These are phyloP conservation scores for Lagorchestes hirsutus DNA, from an alignment of 2,797 vertebrate genomes.

Conservation along the genomic window DNA sequence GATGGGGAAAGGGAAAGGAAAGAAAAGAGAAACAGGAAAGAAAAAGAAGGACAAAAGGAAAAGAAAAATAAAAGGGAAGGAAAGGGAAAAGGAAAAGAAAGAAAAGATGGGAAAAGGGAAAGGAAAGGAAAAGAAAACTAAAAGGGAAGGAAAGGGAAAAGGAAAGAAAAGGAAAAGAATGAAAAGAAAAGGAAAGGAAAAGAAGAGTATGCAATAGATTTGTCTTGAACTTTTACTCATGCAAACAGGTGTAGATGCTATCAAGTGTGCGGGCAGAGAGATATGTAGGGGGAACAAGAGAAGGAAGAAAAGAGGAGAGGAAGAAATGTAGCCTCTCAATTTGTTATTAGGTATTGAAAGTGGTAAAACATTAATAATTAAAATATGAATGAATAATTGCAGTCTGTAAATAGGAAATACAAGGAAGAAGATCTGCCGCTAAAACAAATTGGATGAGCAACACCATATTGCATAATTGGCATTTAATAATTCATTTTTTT, in stretches of 20 bases:
- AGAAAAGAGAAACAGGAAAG: slow-evolving; percentile 22
- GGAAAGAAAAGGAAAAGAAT: not conserved
- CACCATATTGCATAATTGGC: slow-evolving; percentile 79
- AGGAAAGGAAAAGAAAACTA: too few species aligned
- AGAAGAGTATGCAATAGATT: not conserved
- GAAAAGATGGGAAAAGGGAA: not conserved
- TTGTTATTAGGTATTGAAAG: slow-evolving; percentile 80
- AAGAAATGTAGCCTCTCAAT: slow-evolving; percentile 65
- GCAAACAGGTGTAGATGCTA: slow-evolving; percentile 78
- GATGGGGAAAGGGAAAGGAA: too few species aligned
- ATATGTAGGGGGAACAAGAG: slow-evolving; percentile 43
- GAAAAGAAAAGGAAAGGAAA: not conserved
- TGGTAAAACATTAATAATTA: slow-evolving; percentile 77
- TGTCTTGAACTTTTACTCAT: slow-evolving; percentile 23
- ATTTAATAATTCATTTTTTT: slow-evolving; percentile 84
- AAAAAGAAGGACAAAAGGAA: not conserved
- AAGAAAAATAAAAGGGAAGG: not conserved
- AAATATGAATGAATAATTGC: slow-evolving; percentile 81
- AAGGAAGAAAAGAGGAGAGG: slow-evolving; percentile 32
- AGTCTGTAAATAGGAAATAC: slow-evolving; percentile 77
- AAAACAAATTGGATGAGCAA: slow-evolving; percentile 77
- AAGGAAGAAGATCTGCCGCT: slow-evolving; percentile 76
- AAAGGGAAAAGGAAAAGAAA: slow-evolving; percentile 27
- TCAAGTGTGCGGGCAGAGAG: not conserved
- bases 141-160: not conserved